Base-by-base conservation (phyloP, 2,113 vertebrate genomes). In the pig (Sus scrofa) region DNA sequence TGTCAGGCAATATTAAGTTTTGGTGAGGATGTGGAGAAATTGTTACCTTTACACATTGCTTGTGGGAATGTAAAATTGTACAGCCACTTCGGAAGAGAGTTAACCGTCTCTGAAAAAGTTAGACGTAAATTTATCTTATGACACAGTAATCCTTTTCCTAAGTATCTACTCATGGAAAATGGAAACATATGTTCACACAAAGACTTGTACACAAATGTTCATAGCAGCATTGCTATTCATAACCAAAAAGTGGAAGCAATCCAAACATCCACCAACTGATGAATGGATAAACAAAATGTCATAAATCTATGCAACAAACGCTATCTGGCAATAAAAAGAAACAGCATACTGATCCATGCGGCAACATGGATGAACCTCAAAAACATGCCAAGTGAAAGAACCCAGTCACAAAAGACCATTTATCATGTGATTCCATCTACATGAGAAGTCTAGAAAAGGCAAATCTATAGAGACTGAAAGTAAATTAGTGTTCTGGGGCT, bases 241-340 rank as follows among this genome's bases (percentile, higher is more conserved):
- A 30, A 39, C 26, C 34, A 13, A 2, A 56, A 34, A 6, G 24
- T 16, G 27, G 30, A 86, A 63, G 30, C 14, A 30, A 58, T 37
- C 71, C 34, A 75, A 68, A 32, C 22, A 4, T 19, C 70, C 24
- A 19, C 27, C 32, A 24, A 12, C 13, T 12, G 19, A 37, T 2
- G 56, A 75, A n/a, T 22, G 18, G 30, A 37, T 67, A 73, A 39
- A 37, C 44, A 68, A n/a, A 60, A 56, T 68, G 34, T 12, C 7
- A 2, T 19, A 2, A 0, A 39, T 24, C n/a, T 13, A 62, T 6
- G 14, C 18, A 7, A 26, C 13, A 27, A 30, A 52, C 13, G 6
- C 18, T 60, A 22, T 26, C 84, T 39, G 58, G 1, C 60, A 27
- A 63, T 56, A 67, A 56, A 24, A 68, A 39, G 39, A 50, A 75